These are phyloP conservation scores for Sebastes dallii DNA, from an alignment of 2,797 vertebrate species.

Conservation along the genomic window DNA sequence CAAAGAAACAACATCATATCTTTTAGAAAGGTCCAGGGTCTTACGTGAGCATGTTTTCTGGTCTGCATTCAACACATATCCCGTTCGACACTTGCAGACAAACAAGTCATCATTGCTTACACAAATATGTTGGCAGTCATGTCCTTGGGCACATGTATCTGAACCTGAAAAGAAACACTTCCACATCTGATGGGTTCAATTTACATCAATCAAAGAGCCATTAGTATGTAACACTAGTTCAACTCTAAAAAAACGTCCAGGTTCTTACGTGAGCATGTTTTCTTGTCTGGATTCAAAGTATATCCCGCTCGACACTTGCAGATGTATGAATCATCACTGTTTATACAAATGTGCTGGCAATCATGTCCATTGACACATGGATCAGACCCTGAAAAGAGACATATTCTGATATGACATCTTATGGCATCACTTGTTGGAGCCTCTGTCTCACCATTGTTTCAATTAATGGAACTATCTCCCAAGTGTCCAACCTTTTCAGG, in stretches of 20 bases:
- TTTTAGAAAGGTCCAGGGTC: slow-evolving; percentile 15
- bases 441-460: not conserved
- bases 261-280: slow-evolving; percentile 81
- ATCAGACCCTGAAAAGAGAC: slow-evolving; percentile 52
- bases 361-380: slow-evolving; percentile 75
- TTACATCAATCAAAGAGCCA: not conserved
- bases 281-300: slow-evolving; percentile 79
- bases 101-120: slow-evolving; percentile 60
- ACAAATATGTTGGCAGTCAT: slow-evolving; percentile 81
- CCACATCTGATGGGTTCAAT: not conserved
- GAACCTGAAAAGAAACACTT: slow-evolving; percentile 58
- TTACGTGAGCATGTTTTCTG: slow-evolving; percentile 79
- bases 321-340: slow-evolving; percentile 61
- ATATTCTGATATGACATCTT: slow-evolving; percentile 3
- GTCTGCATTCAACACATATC: slow-evolving; percentile 78
- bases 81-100: slow-evolving; percentile 77
- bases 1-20: not conserved
- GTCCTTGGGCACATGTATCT: slow-evolving; percentile 70
- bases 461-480: not conserved
- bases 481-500: not conserved
- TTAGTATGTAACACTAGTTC: not conserved
- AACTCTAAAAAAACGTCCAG: not conserved
- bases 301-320: slow-evolving; percentile 82
- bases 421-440: not conserved
- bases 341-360: slow-evolving; percentile 83